Conservation (phyloP, 2,113 vertebrate genomes). For the Lanius collurio region DNA sequence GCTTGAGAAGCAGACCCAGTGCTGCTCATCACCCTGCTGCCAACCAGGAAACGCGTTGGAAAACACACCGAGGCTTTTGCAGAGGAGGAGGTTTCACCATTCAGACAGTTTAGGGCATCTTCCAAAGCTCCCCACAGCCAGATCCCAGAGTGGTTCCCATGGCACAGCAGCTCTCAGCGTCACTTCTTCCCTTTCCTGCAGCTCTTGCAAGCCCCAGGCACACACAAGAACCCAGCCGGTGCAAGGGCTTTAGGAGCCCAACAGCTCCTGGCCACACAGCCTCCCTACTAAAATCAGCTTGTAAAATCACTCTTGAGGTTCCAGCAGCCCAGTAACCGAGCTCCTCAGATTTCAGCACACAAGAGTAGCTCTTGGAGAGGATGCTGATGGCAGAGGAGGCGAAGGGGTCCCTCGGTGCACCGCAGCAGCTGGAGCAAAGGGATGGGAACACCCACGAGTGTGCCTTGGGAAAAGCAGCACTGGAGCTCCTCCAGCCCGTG, state of each 20-base stretch:
- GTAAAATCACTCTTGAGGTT: neutral
- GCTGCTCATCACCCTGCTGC: neutral
- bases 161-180: neutral
- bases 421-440: neutral
- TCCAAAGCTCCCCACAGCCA: neutral
- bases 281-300: neutral
- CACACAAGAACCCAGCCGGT: neutral
- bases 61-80: neutral
- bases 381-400: neutral
- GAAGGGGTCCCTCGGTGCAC: neutral
- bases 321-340: neutral
- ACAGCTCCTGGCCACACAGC: neutral
- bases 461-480: neutral
- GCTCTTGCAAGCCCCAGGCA: neutral
- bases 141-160: rapidly evolving
- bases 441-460: neutral
- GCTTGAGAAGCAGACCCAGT: neutral
- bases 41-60: neutral
- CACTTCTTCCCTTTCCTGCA: neutral
- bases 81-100: neutral
- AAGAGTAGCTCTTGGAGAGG: neutral
- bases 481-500: neutral
- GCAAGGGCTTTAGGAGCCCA: neutral
- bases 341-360: neutral
- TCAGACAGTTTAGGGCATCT: neutral